Evolutionary conservation across 2,113 vertebrate species (phyloP).

Genomic region (Alligator sinensis): DNA sequence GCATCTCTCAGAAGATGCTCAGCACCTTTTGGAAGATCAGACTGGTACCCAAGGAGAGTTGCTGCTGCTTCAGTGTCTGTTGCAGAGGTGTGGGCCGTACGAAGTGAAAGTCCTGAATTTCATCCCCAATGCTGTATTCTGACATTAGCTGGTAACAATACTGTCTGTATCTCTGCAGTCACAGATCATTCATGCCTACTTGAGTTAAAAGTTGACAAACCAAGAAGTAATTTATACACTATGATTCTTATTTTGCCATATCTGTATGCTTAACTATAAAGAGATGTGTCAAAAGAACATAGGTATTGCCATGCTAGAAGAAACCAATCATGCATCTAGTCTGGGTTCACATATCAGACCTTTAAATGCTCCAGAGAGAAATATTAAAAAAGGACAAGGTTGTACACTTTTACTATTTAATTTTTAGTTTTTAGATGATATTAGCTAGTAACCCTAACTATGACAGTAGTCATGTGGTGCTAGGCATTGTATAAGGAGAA

Average conservation of each 20-base stretch:
- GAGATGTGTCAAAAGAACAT: neutral
- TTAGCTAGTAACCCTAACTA: neutral
- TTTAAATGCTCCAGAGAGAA: neutral
- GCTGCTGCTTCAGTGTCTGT: neutral
- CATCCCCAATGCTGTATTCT: neutral
- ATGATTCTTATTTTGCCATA: neutral
- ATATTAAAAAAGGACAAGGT: neutral
- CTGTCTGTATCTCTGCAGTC: neutral
- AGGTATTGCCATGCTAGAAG: neutral
- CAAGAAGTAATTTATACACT: neutral
- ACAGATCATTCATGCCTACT: neutral
- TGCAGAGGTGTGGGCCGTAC: neutral
- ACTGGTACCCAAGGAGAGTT: neutral
- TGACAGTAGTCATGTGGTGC: neutral
- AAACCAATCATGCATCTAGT: neutral
- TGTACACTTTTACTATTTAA: neutral
- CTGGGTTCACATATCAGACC: neutral
- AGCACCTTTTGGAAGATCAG: neutral
- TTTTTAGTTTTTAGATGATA: too few relatives aligned
- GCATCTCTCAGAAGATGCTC: neutral
- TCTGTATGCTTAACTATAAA: neutral
- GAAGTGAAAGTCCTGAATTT: neutral
- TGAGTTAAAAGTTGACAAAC: neutral
- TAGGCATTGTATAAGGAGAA: neutral
- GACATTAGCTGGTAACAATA: neutral